Evolutionary conservation across 2,113 vertebrate genomes (phyloP), one percentile per base, ranked within the genome.

Genomic region (Grammomys dolichurus): DNA sequence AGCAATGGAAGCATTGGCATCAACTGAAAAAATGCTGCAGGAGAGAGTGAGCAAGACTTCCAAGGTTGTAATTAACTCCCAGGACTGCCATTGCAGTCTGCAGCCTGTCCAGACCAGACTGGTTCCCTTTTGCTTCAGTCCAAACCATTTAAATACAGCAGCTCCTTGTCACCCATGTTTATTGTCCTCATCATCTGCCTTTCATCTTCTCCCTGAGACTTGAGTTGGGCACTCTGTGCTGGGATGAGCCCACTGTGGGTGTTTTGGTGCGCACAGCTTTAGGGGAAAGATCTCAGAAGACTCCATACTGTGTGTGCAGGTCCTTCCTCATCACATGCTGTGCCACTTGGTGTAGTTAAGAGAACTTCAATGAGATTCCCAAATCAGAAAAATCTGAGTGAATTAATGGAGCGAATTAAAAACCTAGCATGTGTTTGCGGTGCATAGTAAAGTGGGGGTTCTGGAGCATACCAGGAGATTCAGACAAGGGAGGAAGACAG

Each of bases 11-110:
- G 99, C 99, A 99, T 99, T 99, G 99, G 99, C 99, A 99, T 99
- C 99, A 99, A 99, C 99, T 98, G 99, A 99, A 99, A 99, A 99
- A 99, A 99, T 99, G 99, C 99, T 99, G 98, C 99, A 99, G 99
- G 99, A 99, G 98, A 99, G 99, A 99, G 99, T 99, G 99, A 99
- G 99, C 99, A 99, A 99, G 99, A 99, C 98, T 97, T 99, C 99
- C 99, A 99, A 99, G 99, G 99, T 99, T 99, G 99, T 99, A 99
- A 99, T 98, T 98, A 98, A 98, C 97, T 98, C 98, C 98, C 98
- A 98, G 98, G 99, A 98, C 86, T n/a, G 96, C 99, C 98, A 98
- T 98, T 98, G 99, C 99, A 99, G 98, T 99, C 99, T 99, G 99
- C 99, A 99, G 98, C 99, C 81, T 98, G 97, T 43, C 98, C 98